Base-by-base conservation (phyloP, 2,888 invertebrate species). In the Lasioglossum villosulum region DNA sequence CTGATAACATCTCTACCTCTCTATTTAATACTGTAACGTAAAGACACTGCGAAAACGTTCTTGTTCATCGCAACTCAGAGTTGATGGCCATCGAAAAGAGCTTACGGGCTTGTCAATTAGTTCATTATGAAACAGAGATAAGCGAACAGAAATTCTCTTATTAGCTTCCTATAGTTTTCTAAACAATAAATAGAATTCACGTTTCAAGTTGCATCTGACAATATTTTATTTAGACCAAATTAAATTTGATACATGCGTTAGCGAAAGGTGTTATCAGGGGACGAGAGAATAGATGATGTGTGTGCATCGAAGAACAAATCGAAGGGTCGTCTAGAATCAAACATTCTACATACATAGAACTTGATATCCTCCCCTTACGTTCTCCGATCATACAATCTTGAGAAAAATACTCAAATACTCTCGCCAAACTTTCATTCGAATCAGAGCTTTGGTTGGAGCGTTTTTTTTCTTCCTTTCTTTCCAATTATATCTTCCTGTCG, bases 401-500 rank as follows among this genome's bases (percentile, higher is more conserved):
- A 88, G 86, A 88, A 81, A 84, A 81, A 75, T 82, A 84, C 78
- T 88, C 83, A 84, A 70, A 66, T 82, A 84, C 82, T 88, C 83
- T 84, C 78, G 84, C 78, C 80, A 86, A 88, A 86, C 79, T 84
- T 88, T 88, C 82, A 75, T 89, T 84, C 84, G 71, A 86, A 83
- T 83, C 83, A 78, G 83, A 89, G 82, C 91, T 91, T 89, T 89
- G 88, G 88, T 91, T 84, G 86, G 86, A 89, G 90, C 86, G 86
- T 82, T 89, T 83, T 70, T 37, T 52, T 74, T 37, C 45, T 39
- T 39, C n/a, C 39, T 39, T 37, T 39, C n/a, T 70, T 86, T 82
- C 82, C 82, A 86, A 86, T 86, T 79, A 86, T 73, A 88, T 82
- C 86, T 90, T 90, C 89, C 80, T 87, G 88, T 90, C 90, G 90